These are phyloP conservation scores for Aleiodes leptofemur DNA, from an alignment of 2,888 invertebrate species.

Conservation along the genomic window DNA sequence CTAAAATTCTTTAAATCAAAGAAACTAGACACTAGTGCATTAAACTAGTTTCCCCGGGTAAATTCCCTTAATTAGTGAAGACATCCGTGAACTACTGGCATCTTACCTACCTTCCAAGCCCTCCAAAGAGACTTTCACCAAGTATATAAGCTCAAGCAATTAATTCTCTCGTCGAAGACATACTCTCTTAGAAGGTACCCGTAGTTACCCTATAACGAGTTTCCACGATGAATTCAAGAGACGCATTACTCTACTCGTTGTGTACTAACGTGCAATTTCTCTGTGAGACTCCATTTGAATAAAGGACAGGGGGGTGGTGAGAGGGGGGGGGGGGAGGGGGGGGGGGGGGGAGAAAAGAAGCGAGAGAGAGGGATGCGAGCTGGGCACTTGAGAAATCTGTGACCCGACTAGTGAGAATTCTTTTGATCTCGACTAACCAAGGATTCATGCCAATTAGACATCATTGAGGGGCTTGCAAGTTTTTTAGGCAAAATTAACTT, in stretches of 20 bases:
- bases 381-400: conserved; percentile 27
- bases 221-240: conserved; percentile 21
- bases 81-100: conserved; percentile 28
- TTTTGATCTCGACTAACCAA: conserved; percentile 39
- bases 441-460: conserved; percentile 31
- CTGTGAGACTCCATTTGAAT: conserved; percentile 21
- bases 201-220: conserved; percentile 35
- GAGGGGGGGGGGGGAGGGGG: neutral
- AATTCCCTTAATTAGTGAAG: conserved; percentile 11
- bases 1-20: neutral
- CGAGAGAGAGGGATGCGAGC: neutral
- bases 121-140: neutral
- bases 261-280: conserved; percentile 25
- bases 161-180: conserved; percentile 29
- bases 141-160: conserved; percentile 29
- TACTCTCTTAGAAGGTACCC: conserved; percentile 4
- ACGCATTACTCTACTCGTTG: conserved; percentile 27
- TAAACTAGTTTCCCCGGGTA: neutral
- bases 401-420: conserved; percentile 43
- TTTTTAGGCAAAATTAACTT: conserved; percentile 14
- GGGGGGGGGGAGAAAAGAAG: conserved; percentile 3
- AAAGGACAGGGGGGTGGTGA: neutral
- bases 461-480: conserved; percentile 14
- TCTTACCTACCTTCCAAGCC: conserved; percentile 2
- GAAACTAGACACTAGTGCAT: conserved; percentile 2